phyloP scores from a whole-genome alignment of 1,140 invertebrate species.

The Heliconius hermathena region DNA sequence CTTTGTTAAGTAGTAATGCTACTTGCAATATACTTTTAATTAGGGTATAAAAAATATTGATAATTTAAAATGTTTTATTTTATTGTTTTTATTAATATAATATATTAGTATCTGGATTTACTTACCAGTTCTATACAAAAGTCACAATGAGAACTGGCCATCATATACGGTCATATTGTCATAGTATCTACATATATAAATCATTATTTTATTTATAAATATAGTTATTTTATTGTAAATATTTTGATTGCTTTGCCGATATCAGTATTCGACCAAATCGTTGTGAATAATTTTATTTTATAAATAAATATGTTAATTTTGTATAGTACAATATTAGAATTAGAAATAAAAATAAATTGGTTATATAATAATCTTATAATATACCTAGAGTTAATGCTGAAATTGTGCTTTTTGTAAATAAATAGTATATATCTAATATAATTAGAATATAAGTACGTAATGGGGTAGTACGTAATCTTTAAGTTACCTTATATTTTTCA shows the following conservation, averaged over 20 bases:
- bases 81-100: too few relatives aligned
- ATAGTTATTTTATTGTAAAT: constrained; percentile 47
- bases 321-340: constrained; percentile 22
- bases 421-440: not conserved
- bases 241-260: constrained; percentile 45
- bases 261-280: constrained; percentile 70
- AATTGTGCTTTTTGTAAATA: constrained; percentile 28
- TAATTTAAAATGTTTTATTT: too few relatives aligned
- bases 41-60: too few relatives aligned
- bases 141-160: not conserved
- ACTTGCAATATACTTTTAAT: too few relatives aligned
- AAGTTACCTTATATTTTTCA: not conserved
- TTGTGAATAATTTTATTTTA: constrained; percentile 59
- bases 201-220: constrained; percentile 15
- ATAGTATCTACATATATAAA: not conserved
- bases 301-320: constrained; percentile 6
- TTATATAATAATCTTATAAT: constrained; percentile 13
- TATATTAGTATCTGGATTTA: too few relatives aligned
- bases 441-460: not conserved
- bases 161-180: not conserved
- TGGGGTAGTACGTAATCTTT: not conserved
- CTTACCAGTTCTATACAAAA: too few relatives aligned
- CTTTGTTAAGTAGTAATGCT: too few relatives aligned
- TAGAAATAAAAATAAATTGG: not conserved
- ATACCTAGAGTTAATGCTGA: constrained; percentile 7